phyloP scores from a whole-genome alignment of 2,113 vertebrate species.

The Neolamprologus sp. region DNA sequence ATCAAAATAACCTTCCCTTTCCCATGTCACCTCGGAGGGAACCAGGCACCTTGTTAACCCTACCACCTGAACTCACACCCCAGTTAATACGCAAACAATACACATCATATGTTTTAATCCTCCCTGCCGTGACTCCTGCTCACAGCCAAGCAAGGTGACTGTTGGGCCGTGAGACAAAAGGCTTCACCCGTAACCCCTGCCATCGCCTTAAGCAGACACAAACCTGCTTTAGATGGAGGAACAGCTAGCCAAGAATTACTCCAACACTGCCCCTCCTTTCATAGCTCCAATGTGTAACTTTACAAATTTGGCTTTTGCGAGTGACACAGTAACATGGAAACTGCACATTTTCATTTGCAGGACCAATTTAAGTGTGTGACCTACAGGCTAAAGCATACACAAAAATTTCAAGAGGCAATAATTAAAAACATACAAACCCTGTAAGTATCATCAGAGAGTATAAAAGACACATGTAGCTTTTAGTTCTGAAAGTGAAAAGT shows the following conservation, averaged over 20 bases:
- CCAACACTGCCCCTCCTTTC: background rate
- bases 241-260: background rate
- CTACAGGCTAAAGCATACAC: background rate
- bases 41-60: constrained; percentile 56
- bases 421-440: rapidly evolving
- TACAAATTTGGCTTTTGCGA: background rate
- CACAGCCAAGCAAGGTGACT: background rate
- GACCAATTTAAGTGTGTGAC: background rate
- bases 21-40: constrained; percentile 46
- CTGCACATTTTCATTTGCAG: background rate
- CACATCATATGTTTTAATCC: background rate
- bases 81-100: constrained; percentile 30
- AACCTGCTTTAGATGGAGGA: background rate
- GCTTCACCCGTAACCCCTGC: background rate
- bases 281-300: background rate
- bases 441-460: background rate
- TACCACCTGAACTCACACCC: constrained; percentile 63
- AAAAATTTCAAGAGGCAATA: background rate
- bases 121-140: background rate
- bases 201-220: background rate
- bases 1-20: constrained; percentile 49
- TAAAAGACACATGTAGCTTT: background rate
- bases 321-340: background rate
- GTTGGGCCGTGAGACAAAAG: background rate
- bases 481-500: background rate